phyloP scores from a whole-genome alignment of 2,797 vertebrate genomes.

The Cirrhinus molitorella region DNA sequence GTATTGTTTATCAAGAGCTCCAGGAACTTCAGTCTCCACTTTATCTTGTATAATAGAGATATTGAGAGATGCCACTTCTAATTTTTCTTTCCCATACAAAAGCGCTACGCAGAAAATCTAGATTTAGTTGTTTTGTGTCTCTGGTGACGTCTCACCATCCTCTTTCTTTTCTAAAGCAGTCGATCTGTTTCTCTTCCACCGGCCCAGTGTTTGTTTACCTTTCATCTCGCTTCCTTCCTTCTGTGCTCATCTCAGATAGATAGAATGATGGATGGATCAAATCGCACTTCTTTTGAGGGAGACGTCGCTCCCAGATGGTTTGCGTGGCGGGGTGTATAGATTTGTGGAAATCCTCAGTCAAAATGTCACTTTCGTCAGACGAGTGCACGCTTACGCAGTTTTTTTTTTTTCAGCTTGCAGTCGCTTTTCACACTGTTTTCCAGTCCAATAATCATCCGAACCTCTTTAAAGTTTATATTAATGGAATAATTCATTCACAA shows the following conservation, averaged over 20 bases:
- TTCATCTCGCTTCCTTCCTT: not conserved
- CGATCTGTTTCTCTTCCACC: conserved; percentile 40
- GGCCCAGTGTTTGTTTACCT: conserved; percentile 33
- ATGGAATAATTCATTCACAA: not conserved
- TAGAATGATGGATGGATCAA: conserved; percentile 23
- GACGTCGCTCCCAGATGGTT: conserved; percentile 38
- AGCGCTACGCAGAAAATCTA: no score
- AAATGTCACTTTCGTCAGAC: conserved; percentile 14
- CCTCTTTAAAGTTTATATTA: not conserved
- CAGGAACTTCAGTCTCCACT: not conserved
- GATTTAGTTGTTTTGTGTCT: conserved; percentile 19
- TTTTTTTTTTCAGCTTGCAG: conserved; percentile 22
- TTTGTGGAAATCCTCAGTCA: conserved; percentile 43
- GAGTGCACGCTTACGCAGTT: not conserved
- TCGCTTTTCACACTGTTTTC: not conserved
- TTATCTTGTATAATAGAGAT: not conserved
- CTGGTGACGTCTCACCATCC: conserved; percentile 42
- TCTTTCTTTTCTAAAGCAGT: not conserved
- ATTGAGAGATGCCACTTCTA: conserved; percentile 2
- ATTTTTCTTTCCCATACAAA: not conserved
- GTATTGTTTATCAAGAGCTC: not conserved
- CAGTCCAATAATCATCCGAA: not conserved
- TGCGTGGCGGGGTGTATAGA: conserved; percentile 24
- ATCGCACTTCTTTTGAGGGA: not conserved
- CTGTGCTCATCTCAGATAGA: not conserved